Base-by-base conservation (phyloP, 2,888 invertebrate genomes). In the Tipula unca region DNA sequence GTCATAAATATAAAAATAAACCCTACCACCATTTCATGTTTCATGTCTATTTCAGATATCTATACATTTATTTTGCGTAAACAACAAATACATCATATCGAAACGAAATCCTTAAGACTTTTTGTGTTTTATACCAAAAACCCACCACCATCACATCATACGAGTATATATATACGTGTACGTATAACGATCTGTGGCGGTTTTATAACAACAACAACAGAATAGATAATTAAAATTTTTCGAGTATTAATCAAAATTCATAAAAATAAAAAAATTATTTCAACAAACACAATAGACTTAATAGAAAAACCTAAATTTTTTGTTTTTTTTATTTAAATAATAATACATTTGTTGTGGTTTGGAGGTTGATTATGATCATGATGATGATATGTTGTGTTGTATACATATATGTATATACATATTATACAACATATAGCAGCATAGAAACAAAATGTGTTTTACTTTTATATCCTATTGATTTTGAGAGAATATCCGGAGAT, bases 281-380 rank as follows among this genome's bases (percentile, higher is more conserved):
- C 25, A 8, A 25, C 10, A 6, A n/a, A 69, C 69, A 69, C 69
- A 69, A 69, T 69, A 69, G 69, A 69, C 20, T 10, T 69, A 69
- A 25, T 69, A 69, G 69, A 69, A 69, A 48, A 69, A 20, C 69
- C 48, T 17, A 48, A 39, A 17, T 17, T 48, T 8, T n/a, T 3
- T 48, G 17, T 48, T 8, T n/a, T 3, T 48, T 48, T 48, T 69
- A 69, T 69, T 69, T 10, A 69, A 69, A 69, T 69, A 69, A 69
- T 69, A 69, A 69, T 69, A 69, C 69, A 69, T 25, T 69, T 25
- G 69, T 25, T 69, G 69, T 25, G 69, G 69, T 69, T 69, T 69
- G 69, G 69, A 69, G 69, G 69, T 69, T 69, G 69, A 69, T 69
- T 69, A 69, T 25, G 69, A 69, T 69, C 69, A 69, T 69, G 69